Evolutionary conservation across 2,888 invertebrate species (phyloP).

Genomic region (Pantelozetes paolii): DNA sequence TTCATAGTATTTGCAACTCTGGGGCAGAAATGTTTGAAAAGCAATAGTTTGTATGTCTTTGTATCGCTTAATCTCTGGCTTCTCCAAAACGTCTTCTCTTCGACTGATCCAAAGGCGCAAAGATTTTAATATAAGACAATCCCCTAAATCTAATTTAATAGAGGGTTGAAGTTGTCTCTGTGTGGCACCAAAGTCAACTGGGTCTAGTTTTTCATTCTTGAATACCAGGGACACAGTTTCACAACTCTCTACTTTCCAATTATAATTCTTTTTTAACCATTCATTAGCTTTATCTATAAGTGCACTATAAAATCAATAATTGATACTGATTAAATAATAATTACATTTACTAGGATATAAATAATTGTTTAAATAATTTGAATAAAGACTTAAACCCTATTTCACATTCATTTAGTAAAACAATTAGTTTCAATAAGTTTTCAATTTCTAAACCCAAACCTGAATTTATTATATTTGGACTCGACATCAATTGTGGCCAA

Average conservation of each 20-base stretch:
- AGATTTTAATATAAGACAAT: background rate
- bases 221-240: background rate
- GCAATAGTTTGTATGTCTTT: background rate
- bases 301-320: conserved; percentile 5
- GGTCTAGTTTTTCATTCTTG: background rate
- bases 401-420: background rate
- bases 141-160: background rate
- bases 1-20: background rate
- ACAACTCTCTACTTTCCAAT: conserved; percentile 1
- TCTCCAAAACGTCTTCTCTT: background rate
- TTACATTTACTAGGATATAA: no score
- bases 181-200: background rate
- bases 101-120: background rate
- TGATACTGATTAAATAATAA: no score
- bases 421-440: no score
- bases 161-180: background rate
- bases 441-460: background rate
- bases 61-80: background rate
- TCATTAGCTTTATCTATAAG: conserved; percentile 4
- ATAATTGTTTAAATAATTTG: no score
- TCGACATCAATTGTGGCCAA: conserved; percentile 5
- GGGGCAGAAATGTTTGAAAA: background rate
- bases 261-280: background rate
- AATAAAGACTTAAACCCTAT: no score
- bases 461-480: background rate